Base-by-base conservation (phyloP, 2,888 invertebrate genomes). In the Acanthosepion esculentum region DNA sequence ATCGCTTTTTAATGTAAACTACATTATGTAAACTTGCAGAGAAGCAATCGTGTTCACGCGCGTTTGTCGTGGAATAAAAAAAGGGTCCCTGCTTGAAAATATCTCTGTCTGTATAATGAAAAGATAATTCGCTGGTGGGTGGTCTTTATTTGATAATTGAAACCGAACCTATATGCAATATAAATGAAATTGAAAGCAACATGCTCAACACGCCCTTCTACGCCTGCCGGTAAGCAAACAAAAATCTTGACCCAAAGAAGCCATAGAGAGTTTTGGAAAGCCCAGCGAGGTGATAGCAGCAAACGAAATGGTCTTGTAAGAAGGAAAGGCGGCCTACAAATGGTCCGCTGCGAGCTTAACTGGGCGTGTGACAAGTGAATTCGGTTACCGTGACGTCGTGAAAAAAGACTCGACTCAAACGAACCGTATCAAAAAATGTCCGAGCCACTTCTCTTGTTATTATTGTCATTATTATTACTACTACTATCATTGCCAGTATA, bases 341-440 rank as follows among this genome's bases (percentile, higher is more conserved):
- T 8, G 29, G n/a, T 78, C 10, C 10, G 6, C 41, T n/a, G 78
- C 12, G 10, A 78, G n/a, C 15, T n/a, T n/a, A n/a, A 15, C 78
- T 78, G 78, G 78, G 78, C n/a, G n/a, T 78, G 78, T 78, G 78
- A 78, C 78, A 78, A 59, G 78, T 78, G n/a, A 78, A 78, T 78
- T 78, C n/a, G 78, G n/a, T 78, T 3, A 78, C 78, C n/a, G 78
- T 78, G 78, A 33, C n/a, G n/a, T 78, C 78, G n/a, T 78, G n/a
- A 78, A 78, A n/a, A 64, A 64, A 78, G 5, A 15, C n/a, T n/a
- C 15, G 78, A 33, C n/a, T 78, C 78, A 78, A 78, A 78, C 78
- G 78, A 78, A 78, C 78, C 78, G 33, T 78, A 78, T 78, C n/a
- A 78, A 59, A 59, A 23, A 23, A 7, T 59, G 20, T 59, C 59